phyloP scores from a whole-genome alignment of 2,113 vertebrate genomes.

The Chaetops frenatus region DNA sequence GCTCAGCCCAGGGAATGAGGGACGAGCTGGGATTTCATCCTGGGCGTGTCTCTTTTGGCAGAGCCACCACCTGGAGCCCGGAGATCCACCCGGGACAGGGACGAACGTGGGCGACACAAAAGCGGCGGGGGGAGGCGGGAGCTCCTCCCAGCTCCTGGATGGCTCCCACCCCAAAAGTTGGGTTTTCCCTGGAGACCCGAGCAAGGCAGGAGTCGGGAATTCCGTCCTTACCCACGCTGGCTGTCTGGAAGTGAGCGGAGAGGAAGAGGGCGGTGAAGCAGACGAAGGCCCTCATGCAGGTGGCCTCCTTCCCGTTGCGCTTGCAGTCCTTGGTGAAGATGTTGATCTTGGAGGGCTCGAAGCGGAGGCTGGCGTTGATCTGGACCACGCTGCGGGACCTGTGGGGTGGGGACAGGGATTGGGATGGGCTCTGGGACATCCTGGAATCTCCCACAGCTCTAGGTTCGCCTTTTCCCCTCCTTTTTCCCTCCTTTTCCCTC shows the following conservation, averaged over 20 bases:
- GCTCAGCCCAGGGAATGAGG: not conserved
- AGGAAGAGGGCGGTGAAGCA: conserved; percentile 88
- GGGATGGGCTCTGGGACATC: not conserved
- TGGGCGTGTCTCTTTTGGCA: not conserved
- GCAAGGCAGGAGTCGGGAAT: fast-evolving
- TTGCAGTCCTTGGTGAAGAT: conserved; percentile 94
- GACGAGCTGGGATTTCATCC: not conserved
- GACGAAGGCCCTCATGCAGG: conserved; percentile 87
- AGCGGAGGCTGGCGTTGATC: conserved; percentile 81
- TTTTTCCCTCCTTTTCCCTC: not conserved
- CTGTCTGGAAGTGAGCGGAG: conserved; percentile 72
- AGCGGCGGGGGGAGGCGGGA: fast-evolving
- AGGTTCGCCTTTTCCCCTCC: not conserved
- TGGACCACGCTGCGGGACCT: conserved; percentile 90
- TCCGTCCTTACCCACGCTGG: conserved; percentile 76
- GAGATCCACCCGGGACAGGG: fast-evolving
- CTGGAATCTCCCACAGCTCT: not conserved
- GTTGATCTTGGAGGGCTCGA: conserved; percentile 92
- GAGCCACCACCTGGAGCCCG: fast-evolving
- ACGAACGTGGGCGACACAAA: not conserved
- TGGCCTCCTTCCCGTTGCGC: conserved; percentile 86
- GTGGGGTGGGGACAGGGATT: fast-evolving
- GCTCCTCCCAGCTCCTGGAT: not conserved
- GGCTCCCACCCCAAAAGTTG: not conserved
- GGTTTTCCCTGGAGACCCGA: not conserved